A percentile compares a stretch with the other conserved stretches of the same genome.
Conservation (phyloP, 2,888 invertebrate species). For the Drosophila mimica region DNA sequence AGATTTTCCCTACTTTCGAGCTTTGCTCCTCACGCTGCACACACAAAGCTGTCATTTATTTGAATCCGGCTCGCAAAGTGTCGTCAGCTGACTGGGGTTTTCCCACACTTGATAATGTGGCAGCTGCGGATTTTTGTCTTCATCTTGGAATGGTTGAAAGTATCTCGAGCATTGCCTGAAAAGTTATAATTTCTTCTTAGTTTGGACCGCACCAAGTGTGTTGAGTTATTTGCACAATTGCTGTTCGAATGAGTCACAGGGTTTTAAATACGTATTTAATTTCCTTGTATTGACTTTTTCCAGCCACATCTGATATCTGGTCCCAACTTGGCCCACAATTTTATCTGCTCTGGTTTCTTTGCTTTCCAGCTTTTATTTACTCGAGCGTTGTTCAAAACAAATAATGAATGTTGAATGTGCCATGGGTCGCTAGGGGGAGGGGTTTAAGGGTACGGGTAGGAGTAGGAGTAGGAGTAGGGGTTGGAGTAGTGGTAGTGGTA, state of each 20-base stretch:
- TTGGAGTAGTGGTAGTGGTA: not conserved
- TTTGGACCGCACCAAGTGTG: not conserved
- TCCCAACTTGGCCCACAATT: conserved; percentile 22
- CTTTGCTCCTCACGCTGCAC: conserved; percentile 34
- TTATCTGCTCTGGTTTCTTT: conserved; percentile 42
- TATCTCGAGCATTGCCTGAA: conserved; percentile 5
- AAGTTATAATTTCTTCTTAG: not conserved
- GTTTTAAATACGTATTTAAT: conserved; percentile 5
- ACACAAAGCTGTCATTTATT: conserved; percentile 52
- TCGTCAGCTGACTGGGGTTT: conserved; percentile 23
- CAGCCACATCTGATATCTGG: conserved; percentile 17
- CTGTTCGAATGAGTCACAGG: conserved; percentile 4
- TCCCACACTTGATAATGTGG: conserved; percentile 53
- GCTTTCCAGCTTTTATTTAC: conserved; percentile 38
- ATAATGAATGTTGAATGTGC: conserved; percentile 21
- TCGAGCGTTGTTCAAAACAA: conserved; percentile 31
- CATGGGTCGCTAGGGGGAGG: not conserved
- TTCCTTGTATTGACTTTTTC: conserved; percentile 34
- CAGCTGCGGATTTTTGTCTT: conserved; percentile 44
- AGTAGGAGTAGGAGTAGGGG: not conserved
- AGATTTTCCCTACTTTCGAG: conserved; percentile 43
- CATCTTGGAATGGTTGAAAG: not conserved
- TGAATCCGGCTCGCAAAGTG: conserved; percentile 33
- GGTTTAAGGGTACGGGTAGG: no score
- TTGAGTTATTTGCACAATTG: conserved; percentile 2